These are phyloP conservation scores for Diceros bicornis DNA, from an alignment of 2,797 vertebrate species.

Conservation along the genomic window DNA sequence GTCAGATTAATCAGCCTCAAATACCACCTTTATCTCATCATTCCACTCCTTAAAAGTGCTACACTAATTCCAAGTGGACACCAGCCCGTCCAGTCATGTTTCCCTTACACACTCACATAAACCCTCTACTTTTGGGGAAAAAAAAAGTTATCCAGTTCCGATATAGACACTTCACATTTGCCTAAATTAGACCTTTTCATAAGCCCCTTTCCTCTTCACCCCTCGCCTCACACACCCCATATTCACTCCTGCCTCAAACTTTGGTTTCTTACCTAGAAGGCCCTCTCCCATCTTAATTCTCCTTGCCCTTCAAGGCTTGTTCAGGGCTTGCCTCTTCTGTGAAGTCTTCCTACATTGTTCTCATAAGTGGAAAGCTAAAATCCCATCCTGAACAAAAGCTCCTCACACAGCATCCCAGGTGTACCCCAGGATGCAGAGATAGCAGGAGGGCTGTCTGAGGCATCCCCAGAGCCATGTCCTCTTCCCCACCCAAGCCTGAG, in stretches of 20 bases:
- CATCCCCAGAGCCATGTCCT: not conserved
- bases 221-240: too few species aligned
- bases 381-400: not conserved
- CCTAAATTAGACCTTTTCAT: not conserved
- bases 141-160: not conserved
- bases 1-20: not conserved
- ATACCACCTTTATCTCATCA: not conserved
- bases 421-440: not conserved
- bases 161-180: not conserved
- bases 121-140: not conserved
- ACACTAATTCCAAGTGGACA: not conserved
- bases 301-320: not conserved
- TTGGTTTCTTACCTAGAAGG: not conserved
- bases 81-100: too few species aligned
- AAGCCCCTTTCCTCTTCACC: not conserved
- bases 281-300: not conserved
- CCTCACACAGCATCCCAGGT: not conserved
- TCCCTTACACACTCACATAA: not conserved
- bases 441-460: fast-evolving
- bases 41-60: not conserved
- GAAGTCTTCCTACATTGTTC: not conserved
- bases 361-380: not conserved
- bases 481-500: not conserved
- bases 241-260: not conserved
- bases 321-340: not conserved